Conservation (phyloP, 2,888 invertebrate species). For the Dysmachus trigonus region DNA sequence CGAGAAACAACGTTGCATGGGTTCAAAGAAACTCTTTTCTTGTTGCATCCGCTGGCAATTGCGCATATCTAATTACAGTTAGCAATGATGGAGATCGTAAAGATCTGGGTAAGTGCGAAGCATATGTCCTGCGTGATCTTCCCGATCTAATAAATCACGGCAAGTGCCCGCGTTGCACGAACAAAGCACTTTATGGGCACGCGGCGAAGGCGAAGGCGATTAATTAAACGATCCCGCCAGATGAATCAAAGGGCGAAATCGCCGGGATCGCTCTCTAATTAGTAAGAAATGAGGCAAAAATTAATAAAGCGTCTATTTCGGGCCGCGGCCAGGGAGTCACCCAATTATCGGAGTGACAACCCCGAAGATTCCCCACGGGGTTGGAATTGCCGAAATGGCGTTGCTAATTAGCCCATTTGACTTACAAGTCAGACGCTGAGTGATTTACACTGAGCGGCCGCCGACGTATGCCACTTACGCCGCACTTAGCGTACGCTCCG, state of each 20-base stretch:
- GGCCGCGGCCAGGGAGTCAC: constrained; percentile 20
- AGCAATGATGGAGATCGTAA: neutral
- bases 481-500: constrained; percentile 2
- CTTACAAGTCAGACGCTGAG: constrained; percentile 41
- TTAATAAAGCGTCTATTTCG: constrained; percentile 47
- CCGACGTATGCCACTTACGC: constrained; percentile 38
- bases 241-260: constrained; percentile 18
- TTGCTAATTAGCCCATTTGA: constrained; percentile 49
- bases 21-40: neutral
- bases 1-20: neutral
- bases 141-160: constrained; percentile 3
- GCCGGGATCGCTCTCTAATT: constrained; percentile 46
- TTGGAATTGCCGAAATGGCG: constrained; percentile 44
- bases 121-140: neutral
- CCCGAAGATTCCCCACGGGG: constrained; percentile 32
- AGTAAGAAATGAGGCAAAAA: constrained; percentile 48
- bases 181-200: neutral
- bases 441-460: constrained; percentile 43
- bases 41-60: neutral
- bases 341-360: constrained; percentile 44
- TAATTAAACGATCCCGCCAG: constrained; percentile 42
- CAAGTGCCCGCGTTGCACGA: neutral
- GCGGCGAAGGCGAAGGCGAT: too few species aligned
- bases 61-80: constrained; percentile 1
- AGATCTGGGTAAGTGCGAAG: neutral